These are phyloP conservation scores for Volucella inanis DNA, from an alignment of 2,888 invertebrate species.

Conservation along the genomic window DNA sequence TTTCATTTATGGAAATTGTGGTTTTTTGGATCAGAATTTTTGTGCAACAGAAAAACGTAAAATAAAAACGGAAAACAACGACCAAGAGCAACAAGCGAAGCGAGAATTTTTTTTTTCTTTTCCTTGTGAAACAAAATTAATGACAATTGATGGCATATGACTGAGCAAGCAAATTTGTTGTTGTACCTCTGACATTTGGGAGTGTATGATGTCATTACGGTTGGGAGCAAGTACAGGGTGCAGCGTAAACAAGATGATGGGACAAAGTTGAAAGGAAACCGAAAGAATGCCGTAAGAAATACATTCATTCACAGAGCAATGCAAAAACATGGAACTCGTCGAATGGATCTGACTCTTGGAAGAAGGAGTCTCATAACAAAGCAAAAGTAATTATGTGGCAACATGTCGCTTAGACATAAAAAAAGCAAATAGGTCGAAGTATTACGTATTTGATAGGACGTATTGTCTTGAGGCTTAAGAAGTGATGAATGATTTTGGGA, in stretches of 20 bases:
- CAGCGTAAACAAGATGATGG: slow-evolving; percentile 11
- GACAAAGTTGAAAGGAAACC: background rate
- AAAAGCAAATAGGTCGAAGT: too few species aligned
- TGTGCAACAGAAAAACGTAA: slow-evolving; percentile 37
- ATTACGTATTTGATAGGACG: too few species aligned
- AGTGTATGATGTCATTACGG: slow-evolving; percentile 58
- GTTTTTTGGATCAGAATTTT: slow-evolving; percentile 1
- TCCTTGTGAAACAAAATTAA: slow-evolving; percentile 40
- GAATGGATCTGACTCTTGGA: too few species aligned
- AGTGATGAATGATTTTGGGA: too few species aligned
- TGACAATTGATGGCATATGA: slow-evolving; percentile 59
- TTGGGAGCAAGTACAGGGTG: background rate
- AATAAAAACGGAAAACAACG: slow-evolving; percentile 51
- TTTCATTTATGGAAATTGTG: background rate
- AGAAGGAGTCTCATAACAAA: too few species aligned
- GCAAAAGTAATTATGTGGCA: too few species aligned
- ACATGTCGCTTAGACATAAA: too few species aligned
- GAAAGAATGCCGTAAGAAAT: background rate
- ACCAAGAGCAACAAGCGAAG: slow-evolving; percentile 69
- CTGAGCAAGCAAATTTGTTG: slow-evolving; percentile 35
- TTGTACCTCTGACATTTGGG: slow-evolving; percentile 44
- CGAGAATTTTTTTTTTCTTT: slow-evolving; percentile 21
- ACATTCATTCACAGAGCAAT: too few species aligned
- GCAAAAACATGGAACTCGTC: too few species aligned
- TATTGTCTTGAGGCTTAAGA: too few species aligned